Evolutionary conservation across 2,888 invertebrate genomes (phyloP), one percentile per base, ranked within the genome.

Genomic region (Herminia tarsipennalis): DNA sequence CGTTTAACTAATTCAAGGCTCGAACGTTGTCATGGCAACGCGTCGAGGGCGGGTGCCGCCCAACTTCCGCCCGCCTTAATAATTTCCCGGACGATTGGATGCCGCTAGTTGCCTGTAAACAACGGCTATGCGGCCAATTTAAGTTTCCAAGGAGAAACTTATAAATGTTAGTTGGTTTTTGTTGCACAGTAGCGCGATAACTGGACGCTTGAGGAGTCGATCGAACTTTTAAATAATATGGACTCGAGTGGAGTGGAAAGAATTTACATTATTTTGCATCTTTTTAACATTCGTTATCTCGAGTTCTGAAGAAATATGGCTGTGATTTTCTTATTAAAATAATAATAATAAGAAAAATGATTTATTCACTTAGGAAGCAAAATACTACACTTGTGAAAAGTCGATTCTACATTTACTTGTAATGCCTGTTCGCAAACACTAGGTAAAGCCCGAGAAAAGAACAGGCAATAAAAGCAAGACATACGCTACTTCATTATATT

Each of bases 1-100:
- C 81, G 80, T 76, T 76, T 83, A 85, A 86, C 81, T 83, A 85
- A 88, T 86, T 83, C 87, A 83, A 74, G 64, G 73, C 77, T 74
- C 66, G 64, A 66, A 51, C 65, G 85, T 88, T 62, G 63, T 73
- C 76, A 83, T 83, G 68, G 81, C 72, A 76, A 86, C 88, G 76
- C 71, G 64, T 66, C 53, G 70, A 75, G 74, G 76, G 73, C 70
- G 73, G 65, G 66, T 69, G 71, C 63, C 73, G 68, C 73, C 73
- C 68, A 69, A 67, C 73, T 63, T 73, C 66, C 73, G 50, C 65
- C 76, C 77, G 76, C 80, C 81, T 78, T 71, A 66, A 81, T 81
- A 78, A 83, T 85, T 83, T 87, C 82, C 76, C 78, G 76, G 70
- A 73, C 81, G 78, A 85, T 86, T 77, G 78, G 76, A 76, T 76